phyloP scores from a whole-genome alignment of 2,888 invertebrate genomes.

The Hesperia comma region DNA sequence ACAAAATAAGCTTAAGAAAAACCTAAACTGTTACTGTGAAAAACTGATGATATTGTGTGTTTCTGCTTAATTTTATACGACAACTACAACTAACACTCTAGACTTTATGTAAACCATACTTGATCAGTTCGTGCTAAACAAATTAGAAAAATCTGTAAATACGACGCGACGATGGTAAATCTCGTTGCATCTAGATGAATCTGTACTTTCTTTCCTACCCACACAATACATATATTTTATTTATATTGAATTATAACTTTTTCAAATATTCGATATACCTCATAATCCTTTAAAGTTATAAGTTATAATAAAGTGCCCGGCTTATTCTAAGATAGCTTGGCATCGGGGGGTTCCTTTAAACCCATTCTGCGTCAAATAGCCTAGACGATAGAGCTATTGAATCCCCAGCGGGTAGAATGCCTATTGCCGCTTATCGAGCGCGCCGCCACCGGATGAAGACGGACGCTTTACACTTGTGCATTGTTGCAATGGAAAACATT shows the following conservation, averaged over 20 bases:
- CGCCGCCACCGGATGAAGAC: constrained; percentile 52
- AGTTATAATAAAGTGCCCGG: neutral
- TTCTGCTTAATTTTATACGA: neutral
- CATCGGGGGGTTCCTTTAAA: constrained; percentile 64
- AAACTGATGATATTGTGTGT: neutral
- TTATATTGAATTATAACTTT: neutral
- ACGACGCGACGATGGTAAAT: too few species aligned
- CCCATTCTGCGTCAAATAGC: constrained; percentile 76
- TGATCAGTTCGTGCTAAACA: too few species aligned
- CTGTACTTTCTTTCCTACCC: too few species aligned
- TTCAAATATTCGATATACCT: neutral
- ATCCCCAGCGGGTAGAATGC: constrained; percentile 79
- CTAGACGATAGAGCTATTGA: constrained; percentile 74
- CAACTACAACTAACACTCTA: too few species aligned
- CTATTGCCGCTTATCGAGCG: constrained; percentile 79
- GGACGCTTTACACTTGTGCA: constrained; percentile 68
- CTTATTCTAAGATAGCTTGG: constrained; percentile 31
- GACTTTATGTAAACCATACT: too few species aligned
- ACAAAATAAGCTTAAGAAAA: neutral
- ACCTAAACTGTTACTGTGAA: too few species aligned
- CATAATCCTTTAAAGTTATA: neutral
- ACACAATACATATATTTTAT: too few species aligned
- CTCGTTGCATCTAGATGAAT: too few species aligned
- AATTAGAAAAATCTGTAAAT: too few species aligned
- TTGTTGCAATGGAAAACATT: constrained; percentile 56